These are phyloP conservation scores for Crocidura indochinensis DNA, from an alignment of 2,797 vertebrate species.

Conservation along the genomic window DNA sequence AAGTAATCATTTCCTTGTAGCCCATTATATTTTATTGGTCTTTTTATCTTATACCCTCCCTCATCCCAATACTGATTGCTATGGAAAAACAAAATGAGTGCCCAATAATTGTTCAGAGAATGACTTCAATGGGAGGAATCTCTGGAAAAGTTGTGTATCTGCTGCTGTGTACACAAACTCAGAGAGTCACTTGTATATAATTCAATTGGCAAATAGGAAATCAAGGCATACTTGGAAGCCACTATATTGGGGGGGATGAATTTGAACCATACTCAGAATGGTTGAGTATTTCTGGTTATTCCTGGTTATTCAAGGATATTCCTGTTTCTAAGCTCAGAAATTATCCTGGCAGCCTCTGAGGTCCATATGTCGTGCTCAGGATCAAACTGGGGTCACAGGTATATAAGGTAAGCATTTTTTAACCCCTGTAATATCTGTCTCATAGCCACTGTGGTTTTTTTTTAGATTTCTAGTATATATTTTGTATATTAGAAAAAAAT, in stretches of 20 bases:
- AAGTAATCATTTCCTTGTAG: too few relatives aligned
- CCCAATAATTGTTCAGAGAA: background rate
- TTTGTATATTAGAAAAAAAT: background rate
- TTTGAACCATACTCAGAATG: too few relatives aligned
- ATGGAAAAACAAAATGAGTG: background rate
- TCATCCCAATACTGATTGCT: background rate
- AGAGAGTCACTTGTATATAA: constrained; percentile 21
- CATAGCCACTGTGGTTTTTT: background rate
- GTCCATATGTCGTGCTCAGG: too few relatives aligned
- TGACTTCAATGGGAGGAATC: background rate
- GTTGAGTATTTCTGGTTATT: too few relatives aligned
- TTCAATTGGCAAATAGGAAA: background rate
- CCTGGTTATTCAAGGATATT: too few relatives aligned
- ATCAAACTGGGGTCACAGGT: too few relatives aligned
- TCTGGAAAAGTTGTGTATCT: background rate
- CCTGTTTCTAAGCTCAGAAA: too few relatives aligned
- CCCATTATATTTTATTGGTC: too few relatives aligned
- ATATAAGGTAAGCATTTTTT: too few relatives aligned
- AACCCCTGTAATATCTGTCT: too few relatives aligned
- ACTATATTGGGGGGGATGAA: too few relatives aligned
- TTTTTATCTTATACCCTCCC: background rate
- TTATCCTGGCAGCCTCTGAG: too few relatives aligned
- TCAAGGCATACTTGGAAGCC: constrained; percentile 30
- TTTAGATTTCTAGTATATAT: constrained; percentile 11
- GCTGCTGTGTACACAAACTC: background rate